Percentiles rank a stretch among this genome's conserved stretches.
phyloP scores from a whole-genome alignment of 1,140 invertebrate genomes.

The Cyphomyrmex costatus region DNA sequence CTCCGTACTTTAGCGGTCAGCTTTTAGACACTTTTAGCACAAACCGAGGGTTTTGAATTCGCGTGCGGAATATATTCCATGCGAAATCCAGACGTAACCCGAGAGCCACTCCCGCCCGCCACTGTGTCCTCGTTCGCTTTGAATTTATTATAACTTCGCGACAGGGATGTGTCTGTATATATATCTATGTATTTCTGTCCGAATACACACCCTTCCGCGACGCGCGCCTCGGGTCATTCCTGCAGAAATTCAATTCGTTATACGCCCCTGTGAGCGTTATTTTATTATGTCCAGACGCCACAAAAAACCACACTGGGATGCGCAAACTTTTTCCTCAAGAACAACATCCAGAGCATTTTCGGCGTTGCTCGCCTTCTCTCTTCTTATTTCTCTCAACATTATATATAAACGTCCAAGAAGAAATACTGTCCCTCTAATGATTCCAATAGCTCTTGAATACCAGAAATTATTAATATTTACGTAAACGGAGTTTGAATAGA shows the following conservation, averaged over 20 bases:
- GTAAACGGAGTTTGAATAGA: neutral
- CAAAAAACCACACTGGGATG: conserved; percentile 25
- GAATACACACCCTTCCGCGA: neutral
- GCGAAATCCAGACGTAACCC: conserved; percentile 58
- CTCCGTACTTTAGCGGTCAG: conserved; percentile 25
- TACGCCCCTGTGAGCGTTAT: conserved; percentile 32
- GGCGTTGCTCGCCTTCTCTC: neutral
- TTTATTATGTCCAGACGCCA: conserved; percentile 51
- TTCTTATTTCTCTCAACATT: too few species aligned
- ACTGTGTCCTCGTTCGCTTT: conserved; percentile 63
- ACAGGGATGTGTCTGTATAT: conserved; percentile 26
- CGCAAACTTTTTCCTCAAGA: conserved; percentile 30
- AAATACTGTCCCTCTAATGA: neutral
- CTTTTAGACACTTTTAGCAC: conserved; percentile 57
- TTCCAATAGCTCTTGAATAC: neutral
- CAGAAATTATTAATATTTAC: neutral
- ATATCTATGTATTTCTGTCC: conserved; percentile 26
- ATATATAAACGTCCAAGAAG: neutral
- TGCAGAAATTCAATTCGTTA: conserved; percentile 57
- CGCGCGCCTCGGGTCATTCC: conserved; percentile 28
- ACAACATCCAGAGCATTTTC: neutral
- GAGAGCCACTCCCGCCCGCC: neutral
- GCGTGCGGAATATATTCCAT: conserved; percentile 71
- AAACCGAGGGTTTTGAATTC: conserved; percentile 65
- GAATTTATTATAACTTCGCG: conserved; percentile 68